Evolutionary conservation across 2,797 vertebrate species (phyloP).

Genomic region (Uromys caudimaculatus): DNA sequence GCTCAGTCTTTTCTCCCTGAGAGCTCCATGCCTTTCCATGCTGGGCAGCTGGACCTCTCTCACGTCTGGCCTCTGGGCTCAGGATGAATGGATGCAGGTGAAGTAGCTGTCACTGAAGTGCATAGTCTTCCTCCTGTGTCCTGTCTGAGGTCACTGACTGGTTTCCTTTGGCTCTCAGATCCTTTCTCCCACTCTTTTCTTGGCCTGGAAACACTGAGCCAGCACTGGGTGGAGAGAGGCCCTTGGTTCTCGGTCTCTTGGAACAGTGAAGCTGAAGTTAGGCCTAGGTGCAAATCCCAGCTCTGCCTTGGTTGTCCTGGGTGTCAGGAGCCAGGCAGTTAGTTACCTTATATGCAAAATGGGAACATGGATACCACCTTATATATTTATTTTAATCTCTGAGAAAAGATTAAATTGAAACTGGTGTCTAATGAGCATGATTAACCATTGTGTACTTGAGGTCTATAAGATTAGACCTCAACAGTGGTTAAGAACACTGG

Average conservation of each 20-base stretch:
- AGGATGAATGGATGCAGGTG: neutral
- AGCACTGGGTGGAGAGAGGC: neutral
- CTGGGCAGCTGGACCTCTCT: neutral
- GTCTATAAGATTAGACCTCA: neutral
- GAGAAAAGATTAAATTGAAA: constrained; percentile 50
- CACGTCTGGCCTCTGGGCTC: neutral
- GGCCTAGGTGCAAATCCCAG: neutral
- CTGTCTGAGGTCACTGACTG: neutral
- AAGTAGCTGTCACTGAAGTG: neutral
- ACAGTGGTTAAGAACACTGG: neutral
- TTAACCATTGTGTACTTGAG: neutral
- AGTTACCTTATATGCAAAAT: constrained; percentile 52
- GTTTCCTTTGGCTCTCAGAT: neutral
- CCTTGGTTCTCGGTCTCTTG: neutral
- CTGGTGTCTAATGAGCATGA: neutral
- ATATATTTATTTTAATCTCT: neutral
- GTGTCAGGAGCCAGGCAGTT: constrained; percentile 9
- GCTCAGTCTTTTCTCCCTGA: neutral
- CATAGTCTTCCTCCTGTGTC: neutral
- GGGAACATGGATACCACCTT: neutral
- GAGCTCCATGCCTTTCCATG: neutral
- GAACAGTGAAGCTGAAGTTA: neutral
- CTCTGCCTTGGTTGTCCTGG: neutral
- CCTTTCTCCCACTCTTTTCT: neutral
- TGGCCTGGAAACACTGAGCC: neutral